These are phyloP conservation scores for Nipponacmea schrenckii DNA, from an alignment of 2,888 invertebrate genomes.

Conservation along the genomic window DNA sequence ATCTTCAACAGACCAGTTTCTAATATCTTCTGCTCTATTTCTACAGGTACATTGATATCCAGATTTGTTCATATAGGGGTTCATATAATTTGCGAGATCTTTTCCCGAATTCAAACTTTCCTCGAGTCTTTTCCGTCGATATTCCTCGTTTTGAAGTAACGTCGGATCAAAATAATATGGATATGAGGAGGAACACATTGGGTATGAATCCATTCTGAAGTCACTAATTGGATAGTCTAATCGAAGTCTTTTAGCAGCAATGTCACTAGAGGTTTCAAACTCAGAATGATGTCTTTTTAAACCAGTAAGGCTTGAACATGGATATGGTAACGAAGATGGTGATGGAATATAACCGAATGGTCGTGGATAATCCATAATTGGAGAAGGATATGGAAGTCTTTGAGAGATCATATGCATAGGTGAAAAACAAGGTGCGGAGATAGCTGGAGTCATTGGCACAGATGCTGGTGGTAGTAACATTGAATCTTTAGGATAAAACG, in stretches of 20 bases:
- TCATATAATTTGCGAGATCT: not conserved
- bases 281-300: constrained; percentile 28
- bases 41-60: constrained; percentile 34
- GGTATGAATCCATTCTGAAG: constrained; percentile 12
- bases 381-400: constrained; percentile 18
- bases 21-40: constrained; percentile 39
- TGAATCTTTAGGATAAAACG: constrained; percentile 29
- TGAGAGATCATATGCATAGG: constrained; percentile 26
- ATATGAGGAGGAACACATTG: constrained; percentile 13
- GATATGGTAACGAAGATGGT: constrained; percentile 13
- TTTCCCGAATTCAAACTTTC: constrained; percentile 8
- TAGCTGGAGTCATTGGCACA: constrained; percentile 20
- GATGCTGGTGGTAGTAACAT: constrained; percentile 28
- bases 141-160: constrained; percentile 12
- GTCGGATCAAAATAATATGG: constrained; percentile 16
- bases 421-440: constrained; percentile 23
- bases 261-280: constrained; percentile 28
- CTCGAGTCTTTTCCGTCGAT: constrained; percentile 10
- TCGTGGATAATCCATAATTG: constrained; percentile 29
- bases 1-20: constrained; percentile 46
- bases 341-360: constrained; percentile 17
- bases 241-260: constrained; percentile 29
- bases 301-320: constrained; percentile 15
- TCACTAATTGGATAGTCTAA: constrained; percentile 14
- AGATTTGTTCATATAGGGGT: not conserved